Evolutionary conservation across 2,113 vertebrate genomes (phyloP), one percentile per base, ranked within the genome.

Genomic region (Etia nguti): DNA sequence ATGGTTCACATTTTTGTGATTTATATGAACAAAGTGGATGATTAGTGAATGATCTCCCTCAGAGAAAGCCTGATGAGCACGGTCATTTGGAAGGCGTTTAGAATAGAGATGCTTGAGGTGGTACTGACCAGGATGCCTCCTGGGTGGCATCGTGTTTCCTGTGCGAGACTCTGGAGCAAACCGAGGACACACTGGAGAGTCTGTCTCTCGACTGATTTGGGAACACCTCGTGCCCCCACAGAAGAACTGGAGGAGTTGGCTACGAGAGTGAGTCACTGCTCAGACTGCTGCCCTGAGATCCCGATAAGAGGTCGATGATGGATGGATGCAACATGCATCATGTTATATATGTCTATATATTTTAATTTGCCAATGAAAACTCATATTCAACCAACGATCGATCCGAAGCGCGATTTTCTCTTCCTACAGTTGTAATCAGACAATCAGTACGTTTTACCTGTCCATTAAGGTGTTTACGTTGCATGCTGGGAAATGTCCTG

Each of bases 401-500:
- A 48, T 46, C 5, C 13, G 10, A 46, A 75, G 29, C 26, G 24
- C 18, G 15, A 48, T 29, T 75, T 26, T 20, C 24, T 77, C 70
- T 31, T 75, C 43, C 43, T 48, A 20, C 43, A 31, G 24, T 20
- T 50, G 70, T 50, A 77, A 77, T 50, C 70, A 50, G 70, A 77
- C 15, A 29, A 77, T 77, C 70, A 77, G 16, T 10, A 20, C 31
- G 70, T 48, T 77, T 77, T 50, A 31, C 43, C 43, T 77, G 70
- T 20, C 10, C 70, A 50, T 77, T 50, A 77, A 50, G 43, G 29
- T 38, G 75, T 22, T 18, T 8, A 10, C 1, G 3, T 5, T 85
- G 90, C 73, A 83, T 88, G 43, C 48, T 89, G 88, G 85, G 83
- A 88, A 87, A 65, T n/a, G 9, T 83, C 36, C 70, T 82, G 6